Evolutionary conservation across 2,888 invertebrate species (phyloP), one percentile per base, ranked within the genome.

Genomic region (Clunio marinus): DNA sequence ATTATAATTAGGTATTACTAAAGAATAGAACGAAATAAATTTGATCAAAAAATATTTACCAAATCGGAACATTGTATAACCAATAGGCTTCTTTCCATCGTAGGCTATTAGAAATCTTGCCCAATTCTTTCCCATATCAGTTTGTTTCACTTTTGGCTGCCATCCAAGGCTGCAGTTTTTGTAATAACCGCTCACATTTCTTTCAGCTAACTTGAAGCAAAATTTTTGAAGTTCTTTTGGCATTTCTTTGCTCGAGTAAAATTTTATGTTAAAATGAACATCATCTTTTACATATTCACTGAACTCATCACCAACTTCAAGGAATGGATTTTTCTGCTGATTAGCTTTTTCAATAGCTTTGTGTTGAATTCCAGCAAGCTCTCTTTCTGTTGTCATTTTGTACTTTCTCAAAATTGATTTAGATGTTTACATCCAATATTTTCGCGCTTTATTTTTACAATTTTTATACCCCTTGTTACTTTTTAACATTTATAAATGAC

Each of bases 21-120:
- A n/a, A n/a, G n/a, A n/a, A n/a, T n/a, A n/a, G n/a, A n/a, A n/a
- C n/a, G n/a, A n/a, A n/a, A n/a, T n/a, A n/a, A n/a, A n/a, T n/a
- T n/a, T n/a, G n/a, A n/a, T n/a, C n/a, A n/a, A n/a, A n/a, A n/a
- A n/a, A n/a, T n/a, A n/a, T n/a, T n/a, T n/a, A n/a, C n/a, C n/a
- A n/a, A n/a, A n/a, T n/a, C n/a, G n/a, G n/a, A n/a, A n/a, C n/a
- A n/a, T n/a, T n/a, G n/a, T n/a, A 75, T 86, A 88, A 0, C 85
- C 91, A n/a, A 88, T 80, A 1, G 83, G 83, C 67, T 77, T 73
- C 2, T 73, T 76, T 1, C 76, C 75, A 10, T 75, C 72, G 57
- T 78, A 76, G 2, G 82, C 85, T 51, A 88, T 80, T 28, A 89
- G 76, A 74, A 84, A 88, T 75, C 86, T 81, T 1, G 88, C 88